phyloP scores from a whole-genome alignment of 2,888 invertebrate species.

The Nyleta sp. region DNA sequence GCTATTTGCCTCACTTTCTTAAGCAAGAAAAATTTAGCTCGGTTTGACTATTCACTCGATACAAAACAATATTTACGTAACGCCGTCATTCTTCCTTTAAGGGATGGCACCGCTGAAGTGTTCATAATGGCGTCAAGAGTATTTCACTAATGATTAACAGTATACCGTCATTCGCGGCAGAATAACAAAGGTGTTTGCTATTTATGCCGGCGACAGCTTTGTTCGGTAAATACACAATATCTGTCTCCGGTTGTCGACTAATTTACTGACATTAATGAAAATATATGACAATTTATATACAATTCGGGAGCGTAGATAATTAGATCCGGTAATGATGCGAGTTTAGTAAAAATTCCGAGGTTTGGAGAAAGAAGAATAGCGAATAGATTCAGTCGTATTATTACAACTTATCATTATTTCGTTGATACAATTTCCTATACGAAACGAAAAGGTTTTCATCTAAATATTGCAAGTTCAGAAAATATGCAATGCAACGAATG shows the following conservation, averaged over 20 bases:
- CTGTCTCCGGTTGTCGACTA: conserved; percentile 59
- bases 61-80: conserved; percentile 53
- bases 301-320: conserved; percentile 39
- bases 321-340: conserved; percentile 36
- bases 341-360: neutral
- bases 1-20: conserved; percentile 29
- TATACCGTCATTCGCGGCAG: conserved; percentile 58
- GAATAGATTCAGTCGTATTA: neutral
- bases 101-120: conserved; percentile 43
- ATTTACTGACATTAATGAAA: conserved; percentile 58
- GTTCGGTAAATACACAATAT: conserved; percentile 59
- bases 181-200: conserved; percentile 60
- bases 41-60: conserved; percentile 45
- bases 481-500: conserved; percentile 22
- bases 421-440: conserved; percentile 6
- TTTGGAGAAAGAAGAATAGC: conserved; percentile 1
- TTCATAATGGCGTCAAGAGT: conserved; percentile 46
- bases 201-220: conserved; percentile 59
- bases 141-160: conserved; percentile 62
- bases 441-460: conserved; percentile 24
- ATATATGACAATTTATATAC: conserved; percentile 52
- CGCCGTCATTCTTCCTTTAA: conserved; percentile 51
- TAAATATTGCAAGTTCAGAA: conserved; percentile 17
- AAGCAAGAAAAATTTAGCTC: conserved; percentile 29
- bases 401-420: conserved; percentile 15